Base-by-base conservation (phyloP, 2,797 vertebrate species). In the Tragopan temminckii region DNA sequence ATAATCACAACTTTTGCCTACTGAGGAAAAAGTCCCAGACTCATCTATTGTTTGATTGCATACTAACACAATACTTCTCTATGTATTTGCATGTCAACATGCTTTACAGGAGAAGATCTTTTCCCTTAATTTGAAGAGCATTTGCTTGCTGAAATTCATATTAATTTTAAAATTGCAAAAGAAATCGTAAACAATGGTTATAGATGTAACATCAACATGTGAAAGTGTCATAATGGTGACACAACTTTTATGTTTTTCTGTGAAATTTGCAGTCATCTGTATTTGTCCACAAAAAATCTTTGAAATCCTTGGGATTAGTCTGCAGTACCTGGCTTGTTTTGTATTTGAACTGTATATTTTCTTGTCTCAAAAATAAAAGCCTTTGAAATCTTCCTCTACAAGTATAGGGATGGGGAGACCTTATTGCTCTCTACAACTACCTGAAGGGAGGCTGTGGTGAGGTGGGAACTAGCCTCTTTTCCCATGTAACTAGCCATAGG, bases 91-190 rank as follows among this genome's bases (percentile, higher is more conserved):
- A 1, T n/a, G 23, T 23, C 35, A 78, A 15, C 24, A 15, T 2
- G 3, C 0, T 55, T 4, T 45, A 1, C 5, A 43, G 72, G 40
- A 50, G 58, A 74, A 38, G 8, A 14, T n/a, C 7, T 48, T 58
- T 7, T 36, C 3, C 7, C 5, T 5, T 35, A 36, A 1, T 5
- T 2, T 38, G 33, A 27, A 55, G 46, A 35, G 50, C 6, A 12
- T 55, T 77, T 0, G 0, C 4, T 46, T 8, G 7, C 14, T 74
- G 25, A 42, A 48, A 42, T 5, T 16, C 8, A 74, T 10, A 6
- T 29, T 61, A 85, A 80, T 48, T 15, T 64, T 59, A 31, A 90
- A 20, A 36, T 5, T 11, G 4, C 9, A 63, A n/a, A 17, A 59
- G 38, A 63, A 84, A 15, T 4, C 18, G 29, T 45, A 50, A 67